Evolutionary conservation across 2,797 vertebrate species (phyloP), one percentile per base, ranked within the genome.

Genomic region (Cichlasoma orientale): DNA sequence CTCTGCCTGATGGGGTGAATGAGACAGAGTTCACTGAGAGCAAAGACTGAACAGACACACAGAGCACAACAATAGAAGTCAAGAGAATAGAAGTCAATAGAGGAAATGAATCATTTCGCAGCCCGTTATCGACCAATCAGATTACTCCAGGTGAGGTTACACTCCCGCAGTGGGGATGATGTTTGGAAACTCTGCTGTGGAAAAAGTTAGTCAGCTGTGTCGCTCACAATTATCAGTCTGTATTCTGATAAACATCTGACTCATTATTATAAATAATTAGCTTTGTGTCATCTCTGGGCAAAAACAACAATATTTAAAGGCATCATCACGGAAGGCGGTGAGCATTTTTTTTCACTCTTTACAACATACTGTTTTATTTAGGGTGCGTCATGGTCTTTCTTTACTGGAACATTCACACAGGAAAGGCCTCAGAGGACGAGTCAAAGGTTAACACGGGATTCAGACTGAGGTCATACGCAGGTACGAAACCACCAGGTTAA

Each of bases 1-100:
- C 69, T 70, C 31, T 6, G 53, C 31, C 72, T 31, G 56, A 66
- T 44, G 74, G 78, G 77, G 82, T 91, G 87, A 91, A 86, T 59
- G 59, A 89, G 83, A 78, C 77, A 66, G 75, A 88, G 89, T 85
- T 89, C 88, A 89, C 73, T 29, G 70, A 31, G 80, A 89, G 72
- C 89, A 88, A 87, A 83, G 72, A 33, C 80, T 76, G 53, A 74
- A n/a, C 36, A 69, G 74, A 74, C 7, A 19, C 7, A 2, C 12
- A 0, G 52, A 50, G 59, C 27, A 53, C 50, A 33, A 33, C 76
- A 44, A 41, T 56, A 57, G 44, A 72, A 56, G 36, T 18, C 53
- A 36, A 3, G 14, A 21, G 25, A 14, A 18, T 56, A 57, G 44
- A 71, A 56, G 36, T 18, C 53, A 36, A 3, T 19, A 21, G 25